Evolutionary conservation across 2,113 vertebrate genomes (phyloP).

Genomic region (Rhagologus leucostigma): DNA sequence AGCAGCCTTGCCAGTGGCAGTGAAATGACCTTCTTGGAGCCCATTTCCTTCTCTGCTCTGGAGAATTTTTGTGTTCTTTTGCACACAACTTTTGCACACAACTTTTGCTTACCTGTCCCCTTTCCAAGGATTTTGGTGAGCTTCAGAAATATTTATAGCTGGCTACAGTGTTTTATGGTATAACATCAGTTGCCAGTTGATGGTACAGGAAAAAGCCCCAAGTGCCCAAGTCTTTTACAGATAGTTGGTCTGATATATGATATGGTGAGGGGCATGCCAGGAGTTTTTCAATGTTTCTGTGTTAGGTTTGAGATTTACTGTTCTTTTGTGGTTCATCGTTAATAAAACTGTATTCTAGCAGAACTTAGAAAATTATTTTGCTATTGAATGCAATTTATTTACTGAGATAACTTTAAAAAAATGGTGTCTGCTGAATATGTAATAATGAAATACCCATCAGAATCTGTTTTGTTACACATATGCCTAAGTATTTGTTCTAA

Average conservation of each 20-base stretch:
- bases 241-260: background rate
- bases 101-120: background rate
- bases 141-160: background rate
- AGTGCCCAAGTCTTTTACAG: background rate
- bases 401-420: background rate
- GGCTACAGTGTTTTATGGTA: background rate
- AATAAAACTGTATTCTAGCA: background rate
- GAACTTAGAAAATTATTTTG: background rate
- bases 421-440: background rate
- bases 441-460: background rate
- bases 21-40: background rate
- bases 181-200: background rate
- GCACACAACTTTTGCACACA: background rate
- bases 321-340: background rate
- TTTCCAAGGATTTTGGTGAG: background rate
- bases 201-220: accelerated
- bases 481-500: background rate
- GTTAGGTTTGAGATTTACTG: background rate
- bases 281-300: background rate
- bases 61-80: background rate
- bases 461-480: background rate
- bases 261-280: accelerated
- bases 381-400: background rate
- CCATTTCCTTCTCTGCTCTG: background rate
- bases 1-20: background rate